Evolutionary conservation across 2,113 vertebrate species (phyloP), one percentile per base, ranked within the genome.

Genomic region (Tenebrosternarchus preto): DNA sequence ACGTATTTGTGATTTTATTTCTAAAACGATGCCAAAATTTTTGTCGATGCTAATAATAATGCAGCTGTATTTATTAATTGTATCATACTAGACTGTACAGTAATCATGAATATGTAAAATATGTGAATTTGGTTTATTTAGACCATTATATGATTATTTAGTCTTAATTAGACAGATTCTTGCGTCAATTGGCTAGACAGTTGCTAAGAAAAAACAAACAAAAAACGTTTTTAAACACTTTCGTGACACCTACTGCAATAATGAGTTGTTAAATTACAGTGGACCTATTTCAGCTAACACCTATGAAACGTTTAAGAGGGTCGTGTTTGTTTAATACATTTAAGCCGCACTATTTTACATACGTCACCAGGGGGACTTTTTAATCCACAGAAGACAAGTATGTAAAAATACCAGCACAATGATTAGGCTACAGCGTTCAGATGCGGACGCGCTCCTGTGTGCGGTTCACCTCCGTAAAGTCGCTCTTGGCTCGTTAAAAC

Each of bases 381-480:
- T 86, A 80, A 83, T 84, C 80, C 82, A 75, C 73, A 46, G 53
- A 67, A 77, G 82, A 80, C 60, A 76, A 79, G 76, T 73, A 53
- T 78, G 61, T 76, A 81, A 84, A 83, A 82, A 63, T 55, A 80
- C 77, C 33, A 64, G 68, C 22, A 59, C 63, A 55, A 77, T 82
- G 82, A 82, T 72, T n/a, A 78, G 82, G 80, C 68, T 86, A 76
- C 68, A 63, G 79, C 76, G 59, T 79, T 73, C 70, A 73, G 76
- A 81, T 73, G 64, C 81, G 72, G 70, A 71, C 76, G 81, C 69
- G 22, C 67, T 75, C 39, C 29, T 76, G 60, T 53, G 22, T 39
- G 64, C 67, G 61, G 53, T 78, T 86, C 81, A 88, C 85, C 87
- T 88, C 85, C 67, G 73, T 86, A 82, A 82, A 88, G 80, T 85